Evolutionary conservation across 2,797 vertebrate genomes (phyloP), one percentile per base, ranked within the genome.

Genomic region (Eupleurogrammus muticus): DNA sequence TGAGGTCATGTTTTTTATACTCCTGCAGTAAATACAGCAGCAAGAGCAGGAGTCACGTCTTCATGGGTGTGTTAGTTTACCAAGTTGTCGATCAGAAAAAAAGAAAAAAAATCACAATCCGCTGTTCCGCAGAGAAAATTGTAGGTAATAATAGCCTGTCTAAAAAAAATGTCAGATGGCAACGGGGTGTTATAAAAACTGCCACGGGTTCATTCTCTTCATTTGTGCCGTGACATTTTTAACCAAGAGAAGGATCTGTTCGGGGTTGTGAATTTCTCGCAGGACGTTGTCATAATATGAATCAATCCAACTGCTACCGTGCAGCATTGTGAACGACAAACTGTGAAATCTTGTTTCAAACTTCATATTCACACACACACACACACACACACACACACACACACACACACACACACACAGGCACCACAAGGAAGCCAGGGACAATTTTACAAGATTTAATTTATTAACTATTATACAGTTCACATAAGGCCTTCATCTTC

Each of bases 391-490:
- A 51, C 12, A 24, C 49, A 28, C n/a, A n/a, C n/a, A n/a, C n/a
- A n/a, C n/a, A n/a, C n/a, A n/a, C n/a, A n/a, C 51, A 79, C 71
- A 71, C 42, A 76, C 4, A 77, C 21, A 58, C 55, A 81, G 17
- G n/a, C 34, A 83, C 20, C 68, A 87, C 79, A 71, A 57, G 49
- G 71, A 53, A 56, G 44, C 79, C 2, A 42, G 73, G 80, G 83
- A 86, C 80, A 87, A 88, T 93, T 94, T 95, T 94, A 95, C 94
- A 96, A 96, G 95, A 96, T 92, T 94, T 94, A 95, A 95, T 96
- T 97, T 97, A 97, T 97, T 96, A 95, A 95, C 95, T 97, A 97
- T 96, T 92, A 93, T 97, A 97, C 96, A 97, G 94, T 93, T 96
- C 95, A 96, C 94, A 94, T 96, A 96, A 96, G 96, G 95, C 95